Conservation (phyloP, 2,888 invertebrate genomes). For the Tachina lurida region DNA sequence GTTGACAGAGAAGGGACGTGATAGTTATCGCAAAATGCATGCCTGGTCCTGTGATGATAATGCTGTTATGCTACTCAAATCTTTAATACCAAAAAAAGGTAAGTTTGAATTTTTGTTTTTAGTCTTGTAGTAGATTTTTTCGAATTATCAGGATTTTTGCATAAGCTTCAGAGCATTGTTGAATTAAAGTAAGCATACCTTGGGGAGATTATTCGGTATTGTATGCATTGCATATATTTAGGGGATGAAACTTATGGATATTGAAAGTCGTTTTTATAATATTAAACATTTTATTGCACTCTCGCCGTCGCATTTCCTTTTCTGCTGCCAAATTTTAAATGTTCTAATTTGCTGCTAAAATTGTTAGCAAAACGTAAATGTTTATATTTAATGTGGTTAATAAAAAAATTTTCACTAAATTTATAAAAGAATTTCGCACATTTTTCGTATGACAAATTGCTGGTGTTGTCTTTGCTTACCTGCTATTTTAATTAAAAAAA, state of each 20-base stretch:
- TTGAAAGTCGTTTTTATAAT: not conserved
- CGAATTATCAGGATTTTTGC: not conserved
- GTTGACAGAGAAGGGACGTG: constrained; percentile 99
- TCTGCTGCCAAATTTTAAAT: constrained; percentile 38
- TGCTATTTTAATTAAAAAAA: constrained; percentile 46
- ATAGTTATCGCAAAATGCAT: constrained; percentile 99
- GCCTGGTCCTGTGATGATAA: constrained; percentile 99
- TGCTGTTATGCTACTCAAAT: constrained; percentile 98
- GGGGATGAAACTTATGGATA: not conserved
- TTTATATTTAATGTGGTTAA: constrained; percentile 62
- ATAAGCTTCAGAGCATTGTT: too few relatives aligned
- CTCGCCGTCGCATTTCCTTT: not conserved
- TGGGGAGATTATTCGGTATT: not conserved
- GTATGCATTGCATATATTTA: constrained; percentile 25
- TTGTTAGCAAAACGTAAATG: constrained; percentile 42
- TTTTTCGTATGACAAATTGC: constrained; percentile 34
- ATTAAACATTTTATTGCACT: not conserved
- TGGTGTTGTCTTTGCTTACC: constrained; percentile 22
- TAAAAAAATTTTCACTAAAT: constrained; percentile 73
- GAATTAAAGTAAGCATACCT: not conserved
- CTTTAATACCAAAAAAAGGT: constrained; percentile 99
- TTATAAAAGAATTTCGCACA: constrained; percentile 70
- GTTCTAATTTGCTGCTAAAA: constrained; percentile 66
- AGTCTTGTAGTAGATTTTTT: too few relatives aligned
- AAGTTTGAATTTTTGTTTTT: constrained; percentile 82